Evolutionary conservation across 2,888 invertebrate species (phyloP).

Genomic region (Biston betularia): DNA sequence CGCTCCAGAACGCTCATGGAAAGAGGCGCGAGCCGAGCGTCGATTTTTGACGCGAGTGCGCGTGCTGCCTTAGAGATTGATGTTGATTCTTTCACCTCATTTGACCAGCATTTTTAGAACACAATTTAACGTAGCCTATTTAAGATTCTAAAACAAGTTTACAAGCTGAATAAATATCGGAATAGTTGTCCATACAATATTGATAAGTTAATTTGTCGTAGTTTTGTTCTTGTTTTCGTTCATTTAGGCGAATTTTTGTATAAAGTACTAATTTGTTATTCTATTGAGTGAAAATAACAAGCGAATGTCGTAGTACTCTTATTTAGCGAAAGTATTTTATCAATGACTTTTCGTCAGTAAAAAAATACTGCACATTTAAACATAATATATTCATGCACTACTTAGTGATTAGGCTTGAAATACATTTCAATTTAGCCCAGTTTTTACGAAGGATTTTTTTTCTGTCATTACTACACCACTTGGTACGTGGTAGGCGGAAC

Average conservation of each 20-base stretch:
- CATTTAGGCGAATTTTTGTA: neutral
- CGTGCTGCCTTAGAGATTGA: slow-evolving; percentile 49
- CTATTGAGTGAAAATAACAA: no score
- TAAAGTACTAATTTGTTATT: no score
- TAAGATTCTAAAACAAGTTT: neutral
- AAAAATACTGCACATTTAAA: no score
- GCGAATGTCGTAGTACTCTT: neutral
- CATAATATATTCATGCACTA: no score
- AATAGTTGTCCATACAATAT: neutral
- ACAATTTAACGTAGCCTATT: slow-evolving; percentile 4
- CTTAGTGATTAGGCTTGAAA: no score
- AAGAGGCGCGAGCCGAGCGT: slow-evolving; percentile 36
- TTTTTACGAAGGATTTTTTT: no score
- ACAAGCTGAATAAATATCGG: neutral
- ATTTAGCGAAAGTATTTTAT: no score
- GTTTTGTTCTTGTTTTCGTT: neutral
- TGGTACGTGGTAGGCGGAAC: no score
- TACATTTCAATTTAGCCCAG: no score
- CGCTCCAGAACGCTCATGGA: slow-evolving; percentile 24
- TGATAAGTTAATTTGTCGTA: neutral
- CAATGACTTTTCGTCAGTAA: neutral
- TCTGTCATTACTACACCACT: no score
- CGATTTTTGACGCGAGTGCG: slow-evolving; percentile 44
- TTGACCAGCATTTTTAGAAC: slow-evolving; percentile 43
- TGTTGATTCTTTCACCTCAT: slow-evolving; percentile 48